These are phyloP conservation scores for Xylophagus ater DNA, from an alignment of 2,888 invertebrate species.

Conservation along the genomic window DNA sequence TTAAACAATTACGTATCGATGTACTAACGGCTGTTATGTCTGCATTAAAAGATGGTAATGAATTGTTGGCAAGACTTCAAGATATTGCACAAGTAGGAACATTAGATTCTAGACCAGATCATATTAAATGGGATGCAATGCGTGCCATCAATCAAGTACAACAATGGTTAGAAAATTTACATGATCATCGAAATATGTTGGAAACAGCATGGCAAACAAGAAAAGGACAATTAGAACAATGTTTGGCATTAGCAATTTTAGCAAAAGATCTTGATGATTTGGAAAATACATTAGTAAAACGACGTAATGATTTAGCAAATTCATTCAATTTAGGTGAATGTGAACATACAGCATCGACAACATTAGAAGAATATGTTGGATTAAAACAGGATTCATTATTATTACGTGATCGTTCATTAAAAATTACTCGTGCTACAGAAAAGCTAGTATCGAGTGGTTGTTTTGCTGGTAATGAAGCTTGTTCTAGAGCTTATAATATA, in stretches of 20 bases:
- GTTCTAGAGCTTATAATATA: constrained; percentile 53
- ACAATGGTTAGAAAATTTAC: constrained; percentile 62
- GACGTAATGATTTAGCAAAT: constrained; percentile 44
- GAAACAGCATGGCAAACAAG: constrained; percentile 57
- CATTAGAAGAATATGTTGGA: constrained; percentile 57
- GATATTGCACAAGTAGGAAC: constrained; percentile 64
- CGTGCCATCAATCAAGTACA: constrained; percentile 53
- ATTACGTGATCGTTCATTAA: constrained; percentile 62
- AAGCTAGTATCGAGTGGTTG: constrained; percentile 58
- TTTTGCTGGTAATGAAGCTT: constrained; percentile 57
- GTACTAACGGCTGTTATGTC: constrained; percentile 67
- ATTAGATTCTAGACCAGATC: constrained; percentile 60
- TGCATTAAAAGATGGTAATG: constrained; percentile 70
- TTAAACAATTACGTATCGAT: constrained; percentile 58
- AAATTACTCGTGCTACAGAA: constrained; percentile 67
- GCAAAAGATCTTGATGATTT: constrained; percentile 59
- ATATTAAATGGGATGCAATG: constrained; percentile 44
- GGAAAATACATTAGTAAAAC: constrained; percentile 46
- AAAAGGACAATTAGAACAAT: constrained; percentile 66
- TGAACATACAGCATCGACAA: constrained; percentile 51
- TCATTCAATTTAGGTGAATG: constrained; percentile 53
- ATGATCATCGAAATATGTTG: constrained; percentile 59
- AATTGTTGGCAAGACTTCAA: constrained; percentile 58
- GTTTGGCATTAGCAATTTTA: constrained; percentile 59
- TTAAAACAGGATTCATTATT: constrained; percentile 59